Percentiles rank a stretch among this genome's conserved stretches.
phyloP scores from a whole-genome alignment of 1,140 invertebrate genomes.

The Hylyphantes graminicola region DNA sequence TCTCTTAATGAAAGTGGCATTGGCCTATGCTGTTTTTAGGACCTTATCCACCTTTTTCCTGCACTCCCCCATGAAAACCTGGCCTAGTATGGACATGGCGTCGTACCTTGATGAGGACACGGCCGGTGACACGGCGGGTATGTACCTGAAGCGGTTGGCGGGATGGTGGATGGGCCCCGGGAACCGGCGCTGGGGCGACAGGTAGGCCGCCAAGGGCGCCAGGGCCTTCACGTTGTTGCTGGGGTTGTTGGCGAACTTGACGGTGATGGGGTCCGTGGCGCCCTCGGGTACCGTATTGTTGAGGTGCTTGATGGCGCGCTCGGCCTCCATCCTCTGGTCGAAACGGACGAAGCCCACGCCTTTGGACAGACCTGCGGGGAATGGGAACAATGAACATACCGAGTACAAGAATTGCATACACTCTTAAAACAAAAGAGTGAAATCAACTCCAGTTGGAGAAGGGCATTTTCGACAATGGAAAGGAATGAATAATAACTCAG shows the following conservation, averaged over 20 bases:
- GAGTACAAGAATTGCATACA: background rate
- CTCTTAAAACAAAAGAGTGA: background rate
- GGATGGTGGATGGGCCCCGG: slow-evolving; percentile 92
- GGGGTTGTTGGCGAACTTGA: slow-evolving; percentile 99
- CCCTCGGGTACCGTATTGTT: slow-evolving; percentile 96
- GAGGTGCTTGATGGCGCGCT: slow-evolving; percentile 95
- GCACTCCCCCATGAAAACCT: background rate
- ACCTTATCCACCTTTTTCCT: background rate
- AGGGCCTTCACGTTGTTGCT: slow-evolving; percentile 90
- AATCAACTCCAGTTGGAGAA: too few relatives aligned
- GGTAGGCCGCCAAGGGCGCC: slow-evolving; percentile 90
- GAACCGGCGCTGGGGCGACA: slow-evolving; percentile 77
- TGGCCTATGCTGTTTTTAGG: too few relatives aligned
- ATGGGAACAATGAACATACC: background rate
- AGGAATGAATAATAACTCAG: too few relatives aligned
- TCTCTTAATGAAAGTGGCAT: too few relatives aligned
- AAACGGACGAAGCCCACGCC: slow-evolving; percentile 99
- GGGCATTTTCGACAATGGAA: too few relatives aligned
- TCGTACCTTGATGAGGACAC: slow-evolving; percentile 61
- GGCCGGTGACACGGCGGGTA: slow-evolving; percentile 58
- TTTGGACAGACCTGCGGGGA: slow-evolving; percentile 88
- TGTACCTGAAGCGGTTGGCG: slow-evolving; percentile 88
- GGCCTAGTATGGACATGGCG: slow-evolving; percentile 41
- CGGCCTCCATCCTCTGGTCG: slow-evolving; percentile 96
- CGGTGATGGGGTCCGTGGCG: slow-evolving; percentile 95